phyloP scores from a whole-genome alignment of 1,140 invertebrate species.

The Sinella curviseta region DNA sequence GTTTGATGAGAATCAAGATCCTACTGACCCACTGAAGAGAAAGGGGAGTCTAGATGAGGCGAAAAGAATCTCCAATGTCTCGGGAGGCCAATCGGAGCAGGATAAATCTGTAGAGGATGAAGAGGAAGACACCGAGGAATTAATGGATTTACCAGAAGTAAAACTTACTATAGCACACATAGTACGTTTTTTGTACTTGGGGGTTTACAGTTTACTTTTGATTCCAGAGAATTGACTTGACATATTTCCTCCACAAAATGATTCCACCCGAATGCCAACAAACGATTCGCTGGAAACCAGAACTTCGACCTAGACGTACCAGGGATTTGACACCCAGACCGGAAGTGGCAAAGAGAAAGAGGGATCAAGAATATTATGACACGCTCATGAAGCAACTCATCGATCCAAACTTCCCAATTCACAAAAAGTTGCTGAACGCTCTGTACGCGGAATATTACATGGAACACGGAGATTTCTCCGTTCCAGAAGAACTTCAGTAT shows the following conservation, averaged over 20 bases:
- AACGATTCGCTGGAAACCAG: background rate
- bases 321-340: background rate
- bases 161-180: too few relatives aligned
- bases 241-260: background rate
- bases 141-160: too few relatives aligned
- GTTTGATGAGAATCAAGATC: background rate
- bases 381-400: background rate
- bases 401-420: slow-evolving; percentile 8
- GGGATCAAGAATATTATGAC: background rate
- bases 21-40: background rate
- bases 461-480: slow-evolving; percentile 14
- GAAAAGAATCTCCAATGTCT: background rate
- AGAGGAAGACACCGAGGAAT: background rate
- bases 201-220: too few relatives aligned
- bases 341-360: background rate
- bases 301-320: background rate
- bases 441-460: background rate
- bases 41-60: background rate
- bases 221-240: background rate
- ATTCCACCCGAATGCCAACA: background rate
- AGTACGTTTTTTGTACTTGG: too few relatives aligned
- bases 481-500: background rate
- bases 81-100: background rate
- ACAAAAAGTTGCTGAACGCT: background rate
- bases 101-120: background rate